Conservation (phyloP, 1,140 invertebrate species). For the Hylaeus anthracinus region DNA sequence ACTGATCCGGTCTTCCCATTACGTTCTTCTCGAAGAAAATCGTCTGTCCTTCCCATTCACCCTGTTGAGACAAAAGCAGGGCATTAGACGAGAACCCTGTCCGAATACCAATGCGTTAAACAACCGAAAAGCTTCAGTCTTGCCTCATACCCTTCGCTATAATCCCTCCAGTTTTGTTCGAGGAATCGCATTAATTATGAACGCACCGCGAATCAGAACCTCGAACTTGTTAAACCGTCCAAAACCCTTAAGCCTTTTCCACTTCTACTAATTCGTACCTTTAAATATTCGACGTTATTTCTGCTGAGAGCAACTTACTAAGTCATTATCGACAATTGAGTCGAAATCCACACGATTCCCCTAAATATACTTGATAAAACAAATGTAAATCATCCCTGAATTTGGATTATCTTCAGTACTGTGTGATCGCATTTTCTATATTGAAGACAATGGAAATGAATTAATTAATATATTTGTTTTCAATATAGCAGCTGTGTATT, state of each 20-base stretch:
- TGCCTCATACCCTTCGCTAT: slow-evolving; percentile 40
- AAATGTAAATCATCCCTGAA: too few relatives aligned
- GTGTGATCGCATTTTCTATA: too few relatives aligned
- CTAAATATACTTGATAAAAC: too few relatives aligned
- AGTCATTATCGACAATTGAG: too few relatives aligned
- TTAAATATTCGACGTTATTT: not conserved
- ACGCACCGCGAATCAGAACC: not conserved
- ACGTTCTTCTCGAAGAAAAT: slow-evolving; percentile 59
- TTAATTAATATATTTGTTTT: too few relatives aligned
- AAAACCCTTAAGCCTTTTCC: not conserved
- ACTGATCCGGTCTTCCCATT: slow-evolving; percentile 53
- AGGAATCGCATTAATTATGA: not conserved
- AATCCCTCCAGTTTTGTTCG: not conserved
- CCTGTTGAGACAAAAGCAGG: slow-evolving; percentile 67
- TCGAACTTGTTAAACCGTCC: not conserved
- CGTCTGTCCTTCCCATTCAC: slow-evolving; percentile 30
- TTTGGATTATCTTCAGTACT: too few relatives aligned
- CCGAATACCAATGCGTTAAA: slow-evolving; percentile 68
- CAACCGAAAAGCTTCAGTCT: slow-evolving; percentile 31
- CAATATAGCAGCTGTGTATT: too few relatives aligned
- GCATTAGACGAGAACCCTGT: slow-evolving; percentile 65
- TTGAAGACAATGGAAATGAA: too few relatives aligned
- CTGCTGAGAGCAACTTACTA: too few relatives aligned
- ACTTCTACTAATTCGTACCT: not conserved
- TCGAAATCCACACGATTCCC: too few relatives aligned